Evolutionary conservation across 1,140 invertebrate genomes (phyloP).

Genomic region (Tetramorium parvispinum): DNA sequence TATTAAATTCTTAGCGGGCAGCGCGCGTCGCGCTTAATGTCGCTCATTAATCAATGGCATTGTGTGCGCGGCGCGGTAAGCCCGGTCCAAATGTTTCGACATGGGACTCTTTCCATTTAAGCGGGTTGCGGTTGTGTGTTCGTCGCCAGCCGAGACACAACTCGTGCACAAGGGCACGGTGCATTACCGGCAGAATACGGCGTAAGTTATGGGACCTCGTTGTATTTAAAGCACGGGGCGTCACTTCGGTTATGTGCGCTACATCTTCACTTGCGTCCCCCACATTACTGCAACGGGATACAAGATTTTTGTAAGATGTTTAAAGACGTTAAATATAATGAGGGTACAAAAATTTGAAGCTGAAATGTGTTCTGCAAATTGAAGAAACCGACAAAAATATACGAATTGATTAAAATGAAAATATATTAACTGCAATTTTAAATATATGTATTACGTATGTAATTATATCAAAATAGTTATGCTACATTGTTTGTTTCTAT

Average conservation of each 20-base stretch:
- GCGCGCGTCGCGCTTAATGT: constrained; percentile 72
- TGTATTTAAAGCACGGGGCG: constrained; percentile 72
- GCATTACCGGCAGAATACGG: constrained; percentile 67
- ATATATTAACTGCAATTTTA: not conserved
- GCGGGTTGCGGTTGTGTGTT: constrained; percentile 22
- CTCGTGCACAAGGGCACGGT: constrained; percentile 31
- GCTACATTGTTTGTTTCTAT: not conserved
- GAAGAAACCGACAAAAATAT: not conserved
- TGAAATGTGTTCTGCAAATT: not conserved
- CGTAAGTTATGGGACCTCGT: constrained; percentile 72
- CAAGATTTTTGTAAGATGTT: not conserved
- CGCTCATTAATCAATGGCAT: constrained; percentile 77
- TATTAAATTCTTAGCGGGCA: constrained; percentile 78
- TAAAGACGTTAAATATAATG: not conserved
- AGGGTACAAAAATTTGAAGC: not conserved
- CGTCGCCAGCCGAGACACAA: constrained; percentile 42
- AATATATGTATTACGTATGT: not conserved
- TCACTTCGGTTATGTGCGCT: constrained; percentile 55
- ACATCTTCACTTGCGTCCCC: constrained; percentile 22
- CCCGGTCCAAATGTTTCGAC: constrained; percentile 75
- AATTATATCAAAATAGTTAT: not conserved
- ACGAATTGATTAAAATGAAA: not conserved
- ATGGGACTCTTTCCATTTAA: constrained; percentile 48
- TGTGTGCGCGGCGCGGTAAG: constrained; percentile 66
- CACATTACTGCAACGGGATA: not conserved